Evolutionary conservation across 2,797 vertebrate genomes (phyloP), one percentile per base, ranked within the genome.

Genomic region (Squalus acanthias): DNA sequence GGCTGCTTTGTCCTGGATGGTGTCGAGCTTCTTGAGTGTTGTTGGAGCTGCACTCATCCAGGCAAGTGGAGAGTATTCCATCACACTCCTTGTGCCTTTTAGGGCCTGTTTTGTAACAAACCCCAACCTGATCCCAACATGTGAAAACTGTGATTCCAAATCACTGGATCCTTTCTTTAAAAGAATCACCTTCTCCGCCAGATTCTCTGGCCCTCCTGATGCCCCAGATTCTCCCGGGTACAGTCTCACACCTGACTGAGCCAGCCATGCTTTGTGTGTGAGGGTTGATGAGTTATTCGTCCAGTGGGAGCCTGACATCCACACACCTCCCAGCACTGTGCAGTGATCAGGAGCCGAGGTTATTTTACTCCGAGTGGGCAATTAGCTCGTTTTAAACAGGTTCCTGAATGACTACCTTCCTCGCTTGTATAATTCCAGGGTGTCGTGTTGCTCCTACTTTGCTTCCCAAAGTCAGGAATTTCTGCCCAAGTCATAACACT

Each of bases 401-500:
- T 65, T 24, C 20, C 63, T 67, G 63, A 60, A 13, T 63, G 26
- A 60, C 57, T 1, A 3, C 10, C 57, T 57, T 22, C 88, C 53
- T 63, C 57, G 1, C 13, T 12, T 53, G 29, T 6, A 2, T 7
- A 65, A 65, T 92, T 92, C 89, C 89, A 92, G 60, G 57, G 89
- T n/a, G 60, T 92, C 4, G 15, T 22, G 63, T 93, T 39, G 7
- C 15, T 91, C 10, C 20, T n/a, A 10, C 63, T 67, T n/a, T 22
- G 63, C 65, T 93, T 93, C 91, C 17, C 63, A 93, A 9, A 65
- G 89, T 92, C 60, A 65, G 60, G 29, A 92, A 92, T 92, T 69
- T 93, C 63, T 67, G n/a, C n/a, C 20, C 91, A 39, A 93, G 91
- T 67, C 91, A 93, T 93, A 93, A 93, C 91, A 67, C 8, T 39